These are phyloP conservation scores for Hirtodrosophila duncani DNA, from an alignment of 2,888 invertebrate genomes.

Conservation along the genomic window DNA sequence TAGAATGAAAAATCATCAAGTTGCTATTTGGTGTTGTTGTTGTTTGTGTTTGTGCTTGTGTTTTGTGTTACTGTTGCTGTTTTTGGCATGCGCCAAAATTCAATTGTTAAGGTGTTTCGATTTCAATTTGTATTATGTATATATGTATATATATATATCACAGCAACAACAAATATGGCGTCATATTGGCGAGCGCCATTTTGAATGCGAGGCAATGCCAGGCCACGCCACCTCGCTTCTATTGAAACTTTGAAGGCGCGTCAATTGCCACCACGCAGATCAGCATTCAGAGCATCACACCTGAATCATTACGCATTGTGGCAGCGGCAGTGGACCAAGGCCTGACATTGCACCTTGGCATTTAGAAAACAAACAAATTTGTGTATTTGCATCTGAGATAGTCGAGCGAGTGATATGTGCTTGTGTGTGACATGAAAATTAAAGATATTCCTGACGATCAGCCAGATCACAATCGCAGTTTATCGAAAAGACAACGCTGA, in stretches of 20 bases:
- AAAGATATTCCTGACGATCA: too few relatives aligned
- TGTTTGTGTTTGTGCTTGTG: conserved; percentile 24
- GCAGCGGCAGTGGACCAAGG: conserved; percentile 49
- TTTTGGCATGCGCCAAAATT: too few relatives aligned
- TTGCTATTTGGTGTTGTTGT: conserved; percentile 22
- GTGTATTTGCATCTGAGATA: neutral
- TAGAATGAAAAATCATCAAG: conserved; percentile 34
- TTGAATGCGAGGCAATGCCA: conserved; percentile 25
- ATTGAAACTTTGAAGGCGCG: conserved; percentile 62
- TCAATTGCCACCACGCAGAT: too few relatives aligned
- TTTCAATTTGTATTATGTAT: too few relatives aligned
- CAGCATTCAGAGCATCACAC: conserved; percentile 49
- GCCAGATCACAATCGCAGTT: too few relatives aligned
- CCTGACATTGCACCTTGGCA: conserved; percentile 54
- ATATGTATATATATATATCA: neutral
- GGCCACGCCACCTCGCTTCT: conserved; percentile 19
- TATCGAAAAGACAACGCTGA: too few relatives aligned
- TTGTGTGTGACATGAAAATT: neutral
- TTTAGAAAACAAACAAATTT: conserved; percentile 40
- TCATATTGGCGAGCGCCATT: conserved; percentile 43
- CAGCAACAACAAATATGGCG: conserved; percentile 31
- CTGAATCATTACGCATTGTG: conserved; percentile 53
- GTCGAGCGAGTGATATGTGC: neutral
- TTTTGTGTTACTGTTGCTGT: conserved; percentile 9
- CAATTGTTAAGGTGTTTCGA: too few relatives aligned